Conservation (phyloP, 2,113 vertebrate species). For the Tachysurus vachellii region DNA sequence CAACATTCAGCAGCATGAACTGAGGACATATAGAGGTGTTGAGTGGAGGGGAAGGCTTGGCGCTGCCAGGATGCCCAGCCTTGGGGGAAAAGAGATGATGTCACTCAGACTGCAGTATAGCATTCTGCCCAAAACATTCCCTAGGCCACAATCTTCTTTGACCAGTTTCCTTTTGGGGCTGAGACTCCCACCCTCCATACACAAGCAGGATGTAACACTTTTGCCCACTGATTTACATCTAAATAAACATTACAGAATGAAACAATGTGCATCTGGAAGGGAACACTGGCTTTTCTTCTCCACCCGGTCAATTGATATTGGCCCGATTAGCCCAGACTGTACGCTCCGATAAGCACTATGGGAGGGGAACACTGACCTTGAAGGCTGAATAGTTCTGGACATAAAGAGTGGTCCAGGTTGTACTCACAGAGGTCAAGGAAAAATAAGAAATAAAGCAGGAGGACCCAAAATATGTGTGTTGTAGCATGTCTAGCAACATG, state of each 20-base stretch:
- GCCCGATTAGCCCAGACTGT: conserved; percentile 73
- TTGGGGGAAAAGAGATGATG: conserved; percentile 64
- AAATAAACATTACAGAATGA: conserved; percentile 87
- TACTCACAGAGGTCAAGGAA: conserved; percentile 39
- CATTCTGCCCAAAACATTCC: conserved; percentile 71
- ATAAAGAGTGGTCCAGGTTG: conserved; percentile 26
- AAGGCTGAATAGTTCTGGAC: conserved; percentile 56
- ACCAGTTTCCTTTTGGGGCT: conserved; percentile 78
- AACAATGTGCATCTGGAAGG: conserved; percentile 87
- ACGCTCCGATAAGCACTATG: conserved; percentile 69
- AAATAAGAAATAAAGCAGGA: neutral
- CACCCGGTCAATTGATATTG: conserved; percentile 72
- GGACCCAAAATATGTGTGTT: neutral
- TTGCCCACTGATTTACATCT: conserved; percentile 88
- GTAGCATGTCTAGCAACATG: neutral
- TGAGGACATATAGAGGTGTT: conserved; percentile 36
- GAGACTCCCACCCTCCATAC: conserved; percentile 72
- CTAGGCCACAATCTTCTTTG: conserved; percentile 73
- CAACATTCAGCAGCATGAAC: conserved; percentile 24
- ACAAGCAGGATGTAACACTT: conserved; percentile 90
- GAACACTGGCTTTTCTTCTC: conserved; percentile 76
- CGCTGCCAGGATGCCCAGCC: conserved; percentile 61
- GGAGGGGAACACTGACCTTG: conserved; percentile 55
- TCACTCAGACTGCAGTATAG: conserved; percentile 66
- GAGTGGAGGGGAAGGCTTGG: conserved; percentile 53